A percentile compares a stretch with the other conserved stretches of the same genome.
These are phyloP conservation scores for Dipodomys merriami DNA, from an alignment of 2,113 vertebrate genomes.

Conservation along the genomic window DNA sequence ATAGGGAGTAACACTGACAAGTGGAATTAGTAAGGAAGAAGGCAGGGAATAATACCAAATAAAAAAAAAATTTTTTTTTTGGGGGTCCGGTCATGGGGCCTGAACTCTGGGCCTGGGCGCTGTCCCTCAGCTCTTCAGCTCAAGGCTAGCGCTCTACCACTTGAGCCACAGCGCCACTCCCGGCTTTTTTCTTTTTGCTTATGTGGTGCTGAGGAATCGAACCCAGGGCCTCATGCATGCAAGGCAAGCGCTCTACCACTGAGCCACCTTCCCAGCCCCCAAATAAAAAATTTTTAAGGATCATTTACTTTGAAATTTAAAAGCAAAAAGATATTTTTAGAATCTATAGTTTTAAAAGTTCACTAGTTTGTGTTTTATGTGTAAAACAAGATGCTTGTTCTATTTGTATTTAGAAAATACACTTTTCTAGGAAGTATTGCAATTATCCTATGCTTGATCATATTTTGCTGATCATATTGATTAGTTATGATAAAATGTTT, in stretches of 20 bases:
- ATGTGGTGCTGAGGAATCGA: too few species aligned
- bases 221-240: too few species aligned
- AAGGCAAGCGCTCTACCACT: too few species aligned
- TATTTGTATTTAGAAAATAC: conserved; percentile 5
- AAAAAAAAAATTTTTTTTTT: too few species aligned
- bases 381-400: background rate
- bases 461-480: background rate
- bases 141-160: too few species aligned
- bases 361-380: background rate
- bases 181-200: too few species aligned
- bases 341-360: background rate
- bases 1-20: background rate
- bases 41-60: background rate
- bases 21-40: background rate
- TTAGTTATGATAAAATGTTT: background rate
- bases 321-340: background rate
- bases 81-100: too few species aligned
- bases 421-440: background rate
- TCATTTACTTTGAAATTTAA: background rate
- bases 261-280: too few species aligned
- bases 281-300: background rate
- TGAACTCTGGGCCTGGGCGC: too few species aligned
- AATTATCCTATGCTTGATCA: background rate
- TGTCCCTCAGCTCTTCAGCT: too few species aligned
- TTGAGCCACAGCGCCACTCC: too few species aligned